Evolutionary conservation across 2,888 invertebrate genomes (phyloP).

Genomic region (Hemicrepidius hirtus): DNA sequence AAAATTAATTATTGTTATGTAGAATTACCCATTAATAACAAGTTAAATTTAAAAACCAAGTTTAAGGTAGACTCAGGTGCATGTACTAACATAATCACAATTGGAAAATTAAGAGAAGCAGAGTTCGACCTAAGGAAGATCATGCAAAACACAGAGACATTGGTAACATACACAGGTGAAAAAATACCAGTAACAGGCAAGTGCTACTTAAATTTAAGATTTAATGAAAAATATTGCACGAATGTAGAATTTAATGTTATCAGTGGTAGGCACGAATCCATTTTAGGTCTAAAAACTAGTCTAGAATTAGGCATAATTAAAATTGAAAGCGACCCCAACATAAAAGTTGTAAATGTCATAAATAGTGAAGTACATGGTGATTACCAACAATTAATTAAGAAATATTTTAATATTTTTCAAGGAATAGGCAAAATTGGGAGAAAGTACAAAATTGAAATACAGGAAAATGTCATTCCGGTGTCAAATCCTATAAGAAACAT

Average conservation of each 20-base stretch:
- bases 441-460: constrained; percentile 48
- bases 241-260: constrained; percentile 2
- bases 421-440: constrained; percentile 49
- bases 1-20: constrained; percentile 22
- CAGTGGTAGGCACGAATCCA: background rate
- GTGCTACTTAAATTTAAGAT: constrained; percentile 4
- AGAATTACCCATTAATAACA: constrained; percentile 8
- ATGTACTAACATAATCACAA: constrained; percentile 17
- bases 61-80: constrained; percentile 22
- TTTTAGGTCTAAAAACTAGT: constrained; percentile 7
- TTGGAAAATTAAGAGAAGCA: constrained; percentile 7
- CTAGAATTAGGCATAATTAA: constrained; percentile 1
- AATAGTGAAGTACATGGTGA: background rate
- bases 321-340: background rate
- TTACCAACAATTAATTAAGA: constrained; percentile 13
- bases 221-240: background rate
- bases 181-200: constrained; percentile 3
- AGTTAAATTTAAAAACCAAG: constrained; percentile 3
- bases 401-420: constrained; percentile 2
- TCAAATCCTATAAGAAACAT: constrained; percentile 51
- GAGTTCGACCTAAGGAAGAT: background rate
- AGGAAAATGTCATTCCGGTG: constrained; percentile 48
- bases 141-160: background rate
- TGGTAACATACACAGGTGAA: constrained; percentile 1
- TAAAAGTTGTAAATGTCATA: background rate